Evolutionary conservation across 37 sponge, comb jelly and placozoan species (phyloP), one percentile per base, ranked within the genome.

Genomic region (Diacarnus erythraeanus): DNA sequence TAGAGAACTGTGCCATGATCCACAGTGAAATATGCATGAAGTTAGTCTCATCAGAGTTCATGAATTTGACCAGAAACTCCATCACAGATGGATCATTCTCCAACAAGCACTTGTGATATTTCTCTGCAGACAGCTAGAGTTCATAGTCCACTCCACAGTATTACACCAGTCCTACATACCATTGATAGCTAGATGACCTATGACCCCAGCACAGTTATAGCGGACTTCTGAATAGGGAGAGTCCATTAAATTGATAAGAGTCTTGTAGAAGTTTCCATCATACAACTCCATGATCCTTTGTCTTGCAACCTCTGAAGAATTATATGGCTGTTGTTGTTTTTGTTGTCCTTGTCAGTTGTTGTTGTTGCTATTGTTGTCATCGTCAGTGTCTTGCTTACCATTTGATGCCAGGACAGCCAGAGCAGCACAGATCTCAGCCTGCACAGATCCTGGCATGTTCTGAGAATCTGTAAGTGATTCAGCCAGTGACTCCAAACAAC

Each of bases 171-270:
- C 5, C 8, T 38, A 42, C 87, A 51, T 67, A 91, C 92, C 78
- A 51, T 87, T 66, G 43, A 83, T 37, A 29, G 86, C 88, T 22
- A 91, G 42, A 67, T 91, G 88, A 27, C 92, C 92, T 23, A 91
- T 79, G 51, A 83, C 77, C 35, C 86, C 92, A 31, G 88, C 80
- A 75, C 84, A 87, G 84, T 91, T 91, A 71, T 91, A 91, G 59
- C 79, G 88, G 27, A 91, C 92, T 41, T 91, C 92, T 30, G 64
- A 29, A 75, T 83, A 78, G 8, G 84, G 84, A 22, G 70, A 79
- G 29, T 63, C 78, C 8, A 77, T 74, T 42, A 83, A 31, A 15
- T n/a, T 30, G 22, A 89, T 6, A 0, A 89, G 42, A 33, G 72
- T 72, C 70, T 83, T 89, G 69, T 83, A 64, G 38, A 89, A 78